Conservation (phyloP, 2,888 invertebrate genomes). For the Morpho deidamia region DNA sequence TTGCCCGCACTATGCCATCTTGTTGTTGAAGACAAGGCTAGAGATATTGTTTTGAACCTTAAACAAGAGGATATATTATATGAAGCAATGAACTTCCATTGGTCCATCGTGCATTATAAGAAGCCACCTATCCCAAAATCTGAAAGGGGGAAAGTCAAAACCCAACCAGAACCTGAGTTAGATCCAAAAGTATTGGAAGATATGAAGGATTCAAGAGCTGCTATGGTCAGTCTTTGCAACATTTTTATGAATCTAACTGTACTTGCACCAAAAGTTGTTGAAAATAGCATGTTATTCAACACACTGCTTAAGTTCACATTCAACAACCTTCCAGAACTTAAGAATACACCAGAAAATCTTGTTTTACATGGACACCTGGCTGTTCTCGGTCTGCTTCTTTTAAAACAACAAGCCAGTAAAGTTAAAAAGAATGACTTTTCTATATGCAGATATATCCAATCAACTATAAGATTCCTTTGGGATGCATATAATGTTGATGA, state of each 20-base stretch:
- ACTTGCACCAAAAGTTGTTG: constrained; percentile 89
- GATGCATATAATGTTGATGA: constrained; percentile 95
- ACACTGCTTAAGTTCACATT: constrained; percentile 91
- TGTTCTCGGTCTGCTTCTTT: constrained; percentile 87
- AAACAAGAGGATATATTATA: constrained; percentile 89
- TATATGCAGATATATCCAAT: constrained; percentile 92
- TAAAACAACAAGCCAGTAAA: constrained; percentile 90
- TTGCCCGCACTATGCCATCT: constrained; percentile 94
- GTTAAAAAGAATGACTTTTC: constrained; percentile 93
- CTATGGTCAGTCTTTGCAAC: constrained; percentile 93
- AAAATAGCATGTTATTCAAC: constrained; percentile 86
- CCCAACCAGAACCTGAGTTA: constrained; percentile 86
- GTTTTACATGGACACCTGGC: constrained; percentile 91
- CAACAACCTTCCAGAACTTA: constrained; percentile 89
- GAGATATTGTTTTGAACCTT: constrained; percentile 86
- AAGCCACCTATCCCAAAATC: constrained; percentile 89
- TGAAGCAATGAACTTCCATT: constrained; percentile 89
- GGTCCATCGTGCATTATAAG: constrained; percentile 92
- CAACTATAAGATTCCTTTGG: constrained; percentile 94
- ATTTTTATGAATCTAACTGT: constrained; percentile 96
- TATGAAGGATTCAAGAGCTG: constrained; percentile 90
- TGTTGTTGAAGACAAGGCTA: constrained; percentile 92
- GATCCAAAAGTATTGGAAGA: constrained; percentile 86
- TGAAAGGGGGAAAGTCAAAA: constrained; percentile 85
- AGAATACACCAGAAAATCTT: constrained; percentile 89